These are phyloP conservation scores for Spermophilus dauricus DNA, from an alignment of 2,113 vertebrate genomes.

Conservation along the genomic window DNA sequence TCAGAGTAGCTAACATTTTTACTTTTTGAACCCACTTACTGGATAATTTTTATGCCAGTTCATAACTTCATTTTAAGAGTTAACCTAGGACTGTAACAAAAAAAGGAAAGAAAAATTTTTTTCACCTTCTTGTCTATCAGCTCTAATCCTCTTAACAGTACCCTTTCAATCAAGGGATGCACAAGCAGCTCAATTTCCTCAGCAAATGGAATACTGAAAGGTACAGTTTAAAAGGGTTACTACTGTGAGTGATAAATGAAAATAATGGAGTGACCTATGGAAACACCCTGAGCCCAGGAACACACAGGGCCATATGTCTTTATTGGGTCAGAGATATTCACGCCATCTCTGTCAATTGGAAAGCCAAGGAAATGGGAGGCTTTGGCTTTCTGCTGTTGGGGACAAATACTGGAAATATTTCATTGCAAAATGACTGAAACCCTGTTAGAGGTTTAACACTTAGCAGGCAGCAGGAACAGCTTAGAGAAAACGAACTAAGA, in stretches of 20 bases:
- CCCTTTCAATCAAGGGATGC: slow-evolving; percentile 70
- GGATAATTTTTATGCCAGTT: slow-evolving; percentile 59
- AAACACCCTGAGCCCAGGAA: not conserved
- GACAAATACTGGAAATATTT: slow-evolving; percentile 69
- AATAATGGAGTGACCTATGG: slow-evolving; percentile 59
- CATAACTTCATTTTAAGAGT: slow-evolving; percentile 62
- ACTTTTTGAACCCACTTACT: slow-evolving; percentile 14
- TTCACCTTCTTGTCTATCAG: slow-evolving; percentile 65
- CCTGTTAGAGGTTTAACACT: slow-evolving; percentile 34
- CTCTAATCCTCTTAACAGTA: slow-evolving; percentile 74
- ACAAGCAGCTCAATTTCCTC: slow-evolving; percentile 73
- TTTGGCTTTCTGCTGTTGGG: slow-evolving; percentile 61
- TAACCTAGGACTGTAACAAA: slow-evolving; percentile 29
- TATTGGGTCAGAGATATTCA: slow-evolving; percentile 43
- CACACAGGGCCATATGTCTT: not conserved
- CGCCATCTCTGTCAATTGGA: slow-evolving; percentile 45
- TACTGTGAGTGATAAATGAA: slow-evolving; percentile 57
- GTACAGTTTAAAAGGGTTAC: slow-evolving; percentile 67
- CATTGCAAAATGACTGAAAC: slow-evolving; percentile 59
- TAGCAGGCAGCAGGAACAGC: not conserved
- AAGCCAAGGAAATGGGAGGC: slow-evolving; percentile 57
- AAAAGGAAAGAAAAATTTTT: slow-evolving; percentile 35
- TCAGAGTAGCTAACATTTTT: slow-evolving; percentile 28
- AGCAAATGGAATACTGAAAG: slow-evolving; percentile 69
- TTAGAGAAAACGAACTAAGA: slow-evolving; percentile 30